phyloP scores from a whole-genome alignment of 2,797 vertebrate genomes.

The Perodicticus potto region DNA sequence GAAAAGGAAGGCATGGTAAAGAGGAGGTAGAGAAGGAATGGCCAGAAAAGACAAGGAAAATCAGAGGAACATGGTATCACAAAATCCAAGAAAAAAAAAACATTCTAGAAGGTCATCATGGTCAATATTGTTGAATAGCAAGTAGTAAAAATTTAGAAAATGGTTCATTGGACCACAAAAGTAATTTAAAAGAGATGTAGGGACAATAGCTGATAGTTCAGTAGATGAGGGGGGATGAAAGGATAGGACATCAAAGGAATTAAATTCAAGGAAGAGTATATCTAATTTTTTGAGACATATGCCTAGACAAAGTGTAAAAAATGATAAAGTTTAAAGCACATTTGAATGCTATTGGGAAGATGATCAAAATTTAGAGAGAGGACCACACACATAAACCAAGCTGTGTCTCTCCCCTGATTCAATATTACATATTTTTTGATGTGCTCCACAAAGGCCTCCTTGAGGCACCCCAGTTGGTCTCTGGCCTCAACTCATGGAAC shows the following conservation, averaged over 20 bases:
- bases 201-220: background rate
- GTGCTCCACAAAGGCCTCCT: background rate
- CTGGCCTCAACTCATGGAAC: background rate
- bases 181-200: background rate
- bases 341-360: background rate
- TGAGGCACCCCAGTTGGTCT: background rate
- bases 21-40: background rate
- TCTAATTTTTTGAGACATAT: background rate
- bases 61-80: background rate
- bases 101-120: background rate
- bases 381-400: background rate
- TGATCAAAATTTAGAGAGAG: background rate
- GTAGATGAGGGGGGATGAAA: background rate
- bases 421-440: background rate
- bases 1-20: background rate
- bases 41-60: background rate
- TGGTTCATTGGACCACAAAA: background rate
- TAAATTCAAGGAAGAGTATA: slow-evolving; percentile 1
- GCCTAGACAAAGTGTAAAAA: background rate
- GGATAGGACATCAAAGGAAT: background rate
- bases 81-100: background rate
- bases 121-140: background rate
- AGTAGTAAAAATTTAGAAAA: background rate
- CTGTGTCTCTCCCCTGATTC: background rate
- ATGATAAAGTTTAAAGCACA: background rate